phyloP scores from a whole-genome alignment of 2,797 vertebrate species.

The Pangasius djambal region DNA sequence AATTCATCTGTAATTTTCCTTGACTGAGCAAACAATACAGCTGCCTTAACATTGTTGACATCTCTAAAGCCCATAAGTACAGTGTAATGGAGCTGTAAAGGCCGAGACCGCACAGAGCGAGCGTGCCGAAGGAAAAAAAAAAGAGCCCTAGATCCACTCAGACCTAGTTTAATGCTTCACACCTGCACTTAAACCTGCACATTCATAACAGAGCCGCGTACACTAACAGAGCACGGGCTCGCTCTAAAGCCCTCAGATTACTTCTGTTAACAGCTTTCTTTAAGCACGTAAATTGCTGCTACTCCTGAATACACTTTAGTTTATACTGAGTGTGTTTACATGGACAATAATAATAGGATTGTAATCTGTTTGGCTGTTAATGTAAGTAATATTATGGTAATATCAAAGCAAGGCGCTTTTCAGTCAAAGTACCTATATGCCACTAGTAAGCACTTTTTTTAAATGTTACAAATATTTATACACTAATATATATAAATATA shows the following conservation, averaged over 20 bases:
- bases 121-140: not conserved
- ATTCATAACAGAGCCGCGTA: slow-evolving; percentile 28
- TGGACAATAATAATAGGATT: not conserved
- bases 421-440: not conserved
- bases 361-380: not conserved
- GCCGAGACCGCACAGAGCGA: slow-evolving; percentile 41
- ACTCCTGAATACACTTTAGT: not conserved
- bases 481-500: too few relatives aligned
- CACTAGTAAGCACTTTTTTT: not conserved
- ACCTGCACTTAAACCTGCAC: slow-evolving; percentile 17
- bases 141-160: not conserved
- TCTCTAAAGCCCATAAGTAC: slow-evolving; percentile 78
- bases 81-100: slow-evolving; percentile 75
- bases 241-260: not conserved
- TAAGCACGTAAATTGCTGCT: not conserved
- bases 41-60: slow-evolving; percentile 81
- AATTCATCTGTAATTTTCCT: slow-evolving; percentile 81
- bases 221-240: not conserved
- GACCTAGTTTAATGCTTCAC: slow-evolving; percentile 18
- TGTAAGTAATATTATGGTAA: not conserved
- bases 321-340: not conserved
- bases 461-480: too few relatives aligned
- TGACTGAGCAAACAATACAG: slow-evolving; percentile 81
- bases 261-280: not conserved
- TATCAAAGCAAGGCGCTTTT: not conserved